Evolutionary conservation across 2,797 vertebrate species (phyloP), one percentile per base, ranked within the genome.

Genomic region (Acrossocheilus fasciatus): DNA sequence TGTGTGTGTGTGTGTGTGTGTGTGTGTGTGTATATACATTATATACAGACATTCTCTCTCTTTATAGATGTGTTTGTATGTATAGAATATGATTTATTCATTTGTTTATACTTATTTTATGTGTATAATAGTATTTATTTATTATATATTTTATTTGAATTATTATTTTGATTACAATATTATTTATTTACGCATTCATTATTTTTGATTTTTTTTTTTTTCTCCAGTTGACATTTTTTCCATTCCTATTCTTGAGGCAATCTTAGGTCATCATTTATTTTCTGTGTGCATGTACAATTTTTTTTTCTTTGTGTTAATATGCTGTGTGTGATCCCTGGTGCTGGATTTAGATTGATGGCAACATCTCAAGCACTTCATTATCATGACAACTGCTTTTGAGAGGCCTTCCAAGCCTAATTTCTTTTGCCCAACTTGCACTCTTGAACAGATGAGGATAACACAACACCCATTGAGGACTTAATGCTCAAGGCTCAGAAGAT

Each of bases 301-400:
- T 68, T 20, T 6, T 81, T 20, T 11, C 9, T 57, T 76, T 10
- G 81, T 76, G 57, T 87, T 82, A 84, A 84, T 81, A 74, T 85
- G 4, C 81, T 78, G 80, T 43, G 73, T 87, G 82, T 87, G 86
- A 90, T 87, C 87, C 62, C 68, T 69, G 57, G 59, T 82, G 87
- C 89, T 87, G 69, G 82, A 81, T 50, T 85, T 86, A 88, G 91
- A 93, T 94, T 91, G 91, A 87, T 85, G 82, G 41, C 85, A 88
- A 74, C 87, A 88, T 87, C 90, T 88, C 84, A 86, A 87, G 86
- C 76, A 92, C 90, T 90, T 94, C 85, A 93, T 93, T 93, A 92
- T 90, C 88, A 87, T 89, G 88, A 90, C 86, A 86, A 90, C 88
- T 90, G 80, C 87, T 87, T 89, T 87, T 91, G 88, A 91, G 89